These are phyloP conservation scores for Alethe castanea DNA, from an alignment of 2,113 vertebrate species.

Conservation along the genomic window DNA sequence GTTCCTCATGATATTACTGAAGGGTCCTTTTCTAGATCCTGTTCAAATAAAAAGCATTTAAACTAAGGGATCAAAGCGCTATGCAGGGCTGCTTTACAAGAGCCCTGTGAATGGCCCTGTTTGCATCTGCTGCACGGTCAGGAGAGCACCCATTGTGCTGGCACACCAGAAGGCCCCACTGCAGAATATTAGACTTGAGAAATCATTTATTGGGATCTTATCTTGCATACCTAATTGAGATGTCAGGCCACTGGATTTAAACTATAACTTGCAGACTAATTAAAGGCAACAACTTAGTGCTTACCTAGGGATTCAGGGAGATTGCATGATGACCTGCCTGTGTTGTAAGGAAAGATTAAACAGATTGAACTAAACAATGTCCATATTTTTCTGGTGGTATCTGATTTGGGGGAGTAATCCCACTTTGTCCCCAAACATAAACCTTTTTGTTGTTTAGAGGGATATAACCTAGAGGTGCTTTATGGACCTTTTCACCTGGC, in stretches of 20 bases:
- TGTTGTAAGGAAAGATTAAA: constrained; percentile 37
- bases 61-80: neutral
- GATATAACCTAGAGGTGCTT: neutral
- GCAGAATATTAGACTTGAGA: constrained; percentile 30
- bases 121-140: neutral
- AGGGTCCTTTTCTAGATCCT: neutral
- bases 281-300: constrained; percentile 39
- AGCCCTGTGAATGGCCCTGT: neutral
- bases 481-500: constrained; percentile 36
- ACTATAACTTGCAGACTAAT: constrained; percentile 18
- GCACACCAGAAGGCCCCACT: neutral
- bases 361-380: neutral
- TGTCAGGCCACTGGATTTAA: constrained; percentile 20
- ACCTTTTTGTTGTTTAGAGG: neutral
- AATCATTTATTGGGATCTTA: constrained; percentile 33
- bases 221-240: constrained; percentile 54
- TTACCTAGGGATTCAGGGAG: constrained; percentile 52
- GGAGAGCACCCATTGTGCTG: neutral
- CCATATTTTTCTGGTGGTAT: constrained; percentile 18
- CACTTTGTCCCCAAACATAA: constrained; percentile 26
- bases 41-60: neutral
- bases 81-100: neutral
- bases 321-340: constrained; percentile 30
- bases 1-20: neutral
- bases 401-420: constrained; percentile 32